Base-by-base conservation (phyloP, 2,888 invertebrate species). In the Celastrina argiolus region DNA sequence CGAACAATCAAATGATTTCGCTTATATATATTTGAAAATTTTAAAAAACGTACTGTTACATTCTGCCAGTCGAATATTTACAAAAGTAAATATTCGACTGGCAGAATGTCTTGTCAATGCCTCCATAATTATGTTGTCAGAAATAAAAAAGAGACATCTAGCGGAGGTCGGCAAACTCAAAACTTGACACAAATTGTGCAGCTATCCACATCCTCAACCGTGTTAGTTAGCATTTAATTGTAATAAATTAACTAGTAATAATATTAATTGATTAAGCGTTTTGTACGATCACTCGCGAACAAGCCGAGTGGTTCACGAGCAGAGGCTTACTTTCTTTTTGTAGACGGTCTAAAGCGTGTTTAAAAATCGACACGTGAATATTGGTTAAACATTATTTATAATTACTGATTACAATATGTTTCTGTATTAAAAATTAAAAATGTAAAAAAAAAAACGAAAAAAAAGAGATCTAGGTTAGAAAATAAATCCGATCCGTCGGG, bases 351-450 rank as follows among this genome's bases (percentile, higher is more conserved):
- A 56, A 42, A 66, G 51, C 68, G 65, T 64, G 51, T 67, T 65
- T 66, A 58, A 39, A 65, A 67, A 69, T 70, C 71, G 71, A 71
- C 64, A 56, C 68, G 70, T 73, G n/a, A n/a, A n/a, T n/a, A 72
- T 74, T 77, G 77, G 80, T 82, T 78, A 82, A 76, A 80, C 76
- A 66, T 79, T 80, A 76, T 78, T 80, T 80, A 61, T 61, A 79
- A 75, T 77, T 78, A 79, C 78, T 81, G 79, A 81, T 83, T 81
- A 77, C 81, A 81, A 81, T 76, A 82, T 82, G 81, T 82, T 83
- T 84, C 81, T 83, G 79, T 83, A 82, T 80, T 79, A 78, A 83
- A 45, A 82, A 81, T 74, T 75, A 71, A 77, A 78, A 78, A 79
- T 79, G 78, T 75, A 72, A 76, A 73, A 74, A 76, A 78, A 78